Evolutionary conservation across 2,797 vertebrate species (phyloP), one percentile per base, ranked within the genome.

Genomic region (Mionectes olivaceus): DNA sequence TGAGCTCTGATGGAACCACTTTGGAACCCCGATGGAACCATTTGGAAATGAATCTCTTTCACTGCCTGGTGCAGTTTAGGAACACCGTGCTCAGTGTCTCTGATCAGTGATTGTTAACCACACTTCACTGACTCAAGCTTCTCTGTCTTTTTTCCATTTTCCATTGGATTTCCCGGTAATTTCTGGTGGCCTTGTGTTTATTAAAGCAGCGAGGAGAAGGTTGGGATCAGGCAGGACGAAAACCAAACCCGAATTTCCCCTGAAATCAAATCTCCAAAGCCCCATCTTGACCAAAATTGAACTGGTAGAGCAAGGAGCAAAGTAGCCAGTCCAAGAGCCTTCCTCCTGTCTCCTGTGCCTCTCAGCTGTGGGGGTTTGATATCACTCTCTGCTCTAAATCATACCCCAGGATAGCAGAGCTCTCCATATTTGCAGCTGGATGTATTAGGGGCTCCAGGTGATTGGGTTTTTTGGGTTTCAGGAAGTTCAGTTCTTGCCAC

Each of bases 281-380:
- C 18, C 32, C 16, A 2, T 4, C 5, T 10, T 50, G 49, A 63
- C 64, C 49, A 37, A 30, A 64, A 67, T 71, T 4, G 37, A 43
- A 22, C 27, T 56, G 15, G 9, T 19, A 27, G 49, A 71, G n/a
- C 15, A 13, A 27, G 43, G 15, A 79, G 10, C 1, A 18, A 14
- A 44, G 27, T 21, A 15, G n/a, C 30, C 46, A 21, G 25, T 3
- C 19, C 22, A 21, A 16, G 28, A 0, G 0, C 30, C 46, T 73
- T 27, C 30, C 15, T 32, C 3, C 2, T 22, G 10, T 18, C n/a
- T 81, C n/a, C 18, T 52, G 13, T 63, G 27, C 35, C 14, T 47
- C 64, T 32, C 41, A 28, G 28, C 3, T 39, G n/a, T 39, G n/a
- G 0, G 2, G 15, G 7, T 1, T 32, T 11, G 16, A 2, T 8